phyloP scores from a whole-genome alignment of 1,140 invertebrate genomes.

The Oscheius sp. region DNA sequence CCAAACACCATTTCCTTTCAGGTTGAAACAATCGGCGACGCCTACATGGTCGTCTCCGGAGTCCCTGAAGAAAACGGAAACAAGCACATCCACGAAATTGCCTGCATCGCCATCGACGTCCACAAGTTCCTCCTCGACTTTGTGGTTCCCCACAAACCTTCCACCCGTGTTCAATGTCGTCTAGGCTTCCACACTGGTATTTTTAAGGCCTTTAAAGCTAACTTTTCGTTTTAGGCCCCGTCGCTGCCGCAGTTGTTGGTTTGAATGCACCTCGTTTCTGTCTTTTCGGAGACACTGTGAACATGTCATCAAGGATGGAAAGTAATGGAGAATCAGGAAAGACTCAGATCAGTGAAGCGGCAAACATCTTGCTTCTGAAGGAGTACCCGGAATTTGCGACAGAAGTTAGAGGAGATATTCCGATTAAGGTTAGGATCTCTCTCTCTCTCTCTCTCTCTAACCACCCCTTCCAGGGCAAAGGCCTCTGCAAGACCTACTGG shows the following conservation, averaged over 20 bases:
- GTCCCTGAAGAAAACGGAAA: constrained; percentile 66
- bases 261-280: constrained; percentile 40
- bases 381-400: constrained; percentile 34
- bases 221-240: constrained; percentile 15
- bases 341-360: constrained; percentile 56
- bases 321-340: constrained; percentile 61
- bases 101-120: constrained; percentile 64
- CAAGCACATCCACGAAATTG: constrained; percentile 66
- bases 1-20: constrained; percentile 63
- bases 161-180: constrained; percentile 28
- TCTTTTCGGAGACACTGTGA: constrained; percentile 61
- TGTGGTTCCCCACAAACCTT: constrained; percentile 11
- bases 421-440: constrained; percentile 33
- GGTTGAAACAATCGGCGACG: constrained; percentile 94
- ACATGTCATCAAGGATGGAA: constrained; percentile 87
- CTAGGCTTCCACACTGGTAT: constrained; percentile 36
- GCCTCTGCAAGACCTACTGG: constrained; percentile 43
- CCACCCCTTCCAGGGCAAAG: constrained; percentile 30
- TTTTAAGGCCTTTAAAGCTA: neutral
- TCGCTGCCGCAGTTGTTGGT: constrained; percentile 40
- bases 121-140: constrained; percentile 35
- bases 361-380: constrained; percentile 26
- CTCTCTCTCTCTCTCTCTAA: neutral
- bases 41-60: constrained; percentile 82
- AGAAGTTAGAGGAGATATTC: constrained; percentile 38